Conservation (phyloP, 2,113 vertebrate species). For the Thunnus maccoyii region DNA sequence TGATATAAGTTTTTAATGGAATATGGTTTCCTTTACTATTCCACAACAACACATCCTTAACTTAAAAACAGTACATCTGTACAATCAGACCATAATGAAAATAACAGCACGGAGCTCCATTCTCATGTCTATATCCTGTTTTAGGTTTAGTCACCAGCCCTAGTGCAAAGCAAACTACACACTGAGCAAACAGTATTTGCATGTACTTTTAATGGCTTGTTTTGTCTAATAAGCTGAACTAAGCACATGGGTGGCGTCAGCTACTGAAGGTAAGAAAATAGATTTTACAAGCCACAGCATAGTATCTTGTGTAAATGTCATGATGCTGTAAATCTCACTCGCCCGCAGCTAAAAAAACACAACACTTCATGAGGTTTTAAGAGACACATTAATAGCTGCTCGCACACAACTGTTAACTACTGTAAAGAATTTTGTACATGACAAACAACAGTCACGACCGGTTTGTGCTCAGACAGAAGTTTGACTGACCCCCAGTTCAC, state of each 20-base stretch:
- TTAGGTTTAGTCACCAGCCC: constrained; percentile 3
- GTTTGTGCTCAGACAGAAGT: background rate
- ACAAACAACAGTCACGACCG: background rate
- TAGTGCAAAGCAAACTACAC: constrained; percentile 26
- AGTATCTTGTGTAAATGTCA: background rate
- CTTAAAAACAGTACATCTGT: background rate
- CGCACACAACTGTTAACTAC: background rate
- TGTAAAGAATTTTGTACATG: background rate
- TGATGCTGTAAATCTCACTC: background rate
- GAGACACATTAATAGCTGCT: constrained; percentile 1
- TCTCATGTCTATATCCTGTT: constrained; percentile 57
- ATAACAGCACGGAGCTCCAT: constrained; percentile 21
- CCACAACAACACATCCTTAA: constrained; percentile 9
- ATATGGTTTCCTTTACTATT: background rate
- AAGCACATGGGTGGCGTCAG: constrained; percentile 20
- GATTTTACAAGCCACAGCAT: background rate
- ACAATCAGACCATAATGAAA: constrained; percentile 10
- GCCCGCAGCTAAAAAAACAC: background rate
- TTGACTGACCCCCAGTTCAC: constrained; percentile 32
- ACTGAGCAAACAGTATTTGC: constrained; percentile 66
- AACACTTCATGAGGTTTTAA: background rate
- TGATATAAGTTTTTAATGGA: too few relatives aligned
- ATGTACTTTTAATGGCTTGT: constrained; percentile 62
- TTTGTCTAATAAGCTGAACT: constrained; percentile 34
- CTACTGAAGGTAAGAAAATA: constrained; percentile 10